Percentiles rank a stretch among this genome's conserved stretches.
phyloP scores from a whole-genome alignment of 2,113 vertebrate species.

The Sylvia atricapilla region DNA sequence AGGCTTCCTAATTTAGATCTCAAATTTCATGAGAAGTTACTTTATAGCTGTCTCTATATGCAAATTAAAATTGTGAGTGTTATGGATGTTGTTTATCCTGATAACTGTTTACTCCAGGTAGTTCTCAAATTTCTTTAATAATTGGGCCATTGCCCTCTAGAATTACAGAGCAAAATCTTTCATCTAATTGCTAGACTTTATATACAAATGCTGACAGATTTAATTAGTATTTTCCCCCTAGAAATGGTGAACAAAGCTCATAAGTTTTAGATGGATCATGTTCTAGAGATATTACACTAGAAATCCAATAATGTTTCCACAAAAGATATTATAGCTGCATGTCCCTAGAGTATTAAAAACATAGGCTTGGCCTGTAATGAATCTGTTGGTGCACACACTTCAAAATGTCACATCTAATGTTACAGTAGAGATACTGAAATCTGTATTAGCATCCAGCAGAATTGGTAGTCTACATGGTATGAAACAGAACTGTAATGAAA shows the following conservation, averaged over 20 bases:
- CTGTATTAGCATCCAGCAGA: background rate
- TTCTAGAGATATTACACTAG: slow-evolving; percentile 13
- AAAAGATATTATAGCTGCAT: background rate
- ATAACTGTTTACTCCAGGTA: slow-evolving; percentile 12
- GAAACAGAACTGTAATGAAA: background rate
- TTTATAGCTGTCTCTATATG: background rate
- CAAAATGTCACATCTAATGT: background rate
- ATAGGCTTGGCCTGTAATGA: background rate
- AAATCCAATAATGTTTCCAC: background rate
- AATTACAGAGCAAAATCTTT: slow-evolving; percentile 28
- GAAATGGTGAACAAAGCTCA: slow-evolving; percentile 31
- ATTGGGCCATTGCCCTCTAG: slow-evolving; percentile 24
- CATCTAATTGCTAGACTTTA: slow-evolving; percentile 21
- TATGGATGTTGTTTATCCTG: background rate
- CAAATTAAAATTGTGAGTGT: slow-evolving; percentile 29
- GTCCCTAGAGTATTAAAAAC: background rate
- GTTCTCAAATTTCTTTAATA: slow-evolving; percentile 46
- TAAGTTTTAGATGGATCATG: slow-evolving; percentile 30
- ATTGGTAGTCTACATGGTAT: rapidly evolving
- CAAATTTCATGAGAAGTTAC: background rate
- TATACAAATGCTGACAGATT: slow-evolving; percentile 55
- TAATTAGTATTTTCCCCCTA: slow-evolving; percentile 48
- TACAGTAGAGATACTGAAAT: background rate
- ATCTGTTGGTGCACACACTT: background rate
- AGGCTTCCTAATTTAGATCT: background rate